Conservation (phyloP, 1,140 invertebrate genomes). For the Drosophila nigrodunni region DNA sequence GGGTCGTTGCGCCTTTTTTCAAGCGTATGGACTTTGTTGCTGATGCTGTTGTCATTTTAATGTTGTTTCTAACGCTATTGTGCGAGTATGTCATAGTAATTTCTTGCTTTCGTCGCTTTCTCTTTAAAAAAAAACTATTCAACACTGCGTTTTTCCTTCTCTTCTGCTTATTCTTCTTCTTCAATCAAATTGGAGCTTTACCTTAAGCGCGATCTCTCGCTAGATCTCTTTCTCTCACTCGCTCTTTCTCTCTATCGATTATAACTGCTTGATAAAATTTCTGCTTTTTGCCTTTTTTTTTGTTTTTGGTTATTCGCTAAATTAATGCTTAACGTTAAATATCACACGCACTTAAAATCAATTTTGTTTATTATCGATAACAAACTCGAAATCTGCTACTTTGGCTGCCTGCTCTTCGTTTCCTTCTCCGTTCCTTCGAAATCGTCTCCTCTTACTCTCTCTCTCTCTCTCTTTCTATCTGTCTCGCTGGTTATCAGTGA, state of each 20-base stretch:
- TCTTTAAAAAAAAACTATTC: slow-evolving; percentile 19
- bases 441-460: slow-evolving; percentile 23
- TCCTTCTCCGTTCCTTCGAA: slow-evolving; percentile 30
- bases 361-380: slow-evolving; percentile 75
- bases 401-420: slow-evolving; percentile 39
- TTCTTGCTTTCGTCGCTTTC: slow-evolving; percentile 65
- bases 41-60: slow-evolving; percentile 84
- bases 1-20: slow-evolving; percentile 71
- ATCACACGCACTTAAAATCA: slow-evolving; percentile 85
- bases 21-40: slow-evolving; percentile 80
- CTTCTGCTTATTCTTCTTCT: slow-evolving; percentile 8
- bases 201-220: slow-evolving; percentile 19
- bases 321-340: slow-evolving; percentile 84
- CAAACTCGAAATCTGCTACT: slow-evolving; percentile 64
- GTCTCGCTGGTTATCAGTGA: slow-evolving; percentile 10
- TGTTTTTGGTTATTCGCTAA: slow-evolving; percentile 80
- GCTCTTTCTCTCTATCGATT: slow-evolving; percentile 3
- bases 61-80: slow-evolving; percentile 84
- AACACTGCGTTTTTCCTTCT: slow-evolving; percentile 18
- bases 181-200: slow-evolving; percentile 29
- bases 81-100: slow-evolving; percentile 85
- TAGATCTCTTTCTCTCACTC: slow-evolving; percentile 14
- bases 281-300: slow-evolving; percentile 72
- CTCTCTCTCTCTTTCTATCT: slow-evolving; percentile 23
- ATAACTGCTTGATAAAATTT: slow-evolving; percentile 62